Base-by-base conservation (phyloP, 2,797 vertebrate genomes). In the Emys orbicularis region DNA sequence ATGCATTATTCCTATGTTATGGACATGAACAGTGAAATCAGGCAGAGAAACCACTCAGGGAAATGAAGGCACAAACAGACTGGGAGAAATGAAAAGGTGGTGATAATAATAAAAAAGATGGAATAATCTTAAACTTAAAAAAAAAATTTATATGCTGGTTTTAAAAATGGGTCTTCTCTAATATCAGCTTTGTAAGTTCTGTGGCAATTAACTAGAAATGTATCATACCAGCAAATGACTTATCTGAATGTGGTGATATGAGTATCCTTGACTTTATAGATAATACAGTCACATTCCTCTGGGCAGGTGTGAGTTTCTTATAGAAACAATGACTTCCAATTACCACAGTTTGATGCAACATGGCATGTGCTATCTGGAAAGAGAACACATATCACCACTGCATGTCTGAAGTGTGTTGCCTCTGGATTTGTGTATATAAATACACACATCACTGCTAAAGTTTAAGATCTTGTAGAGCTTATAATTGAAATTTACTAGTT, bases 341-440 rank as follows among this genome's bases (percentile, higher is more conserved):
- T 90, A 86, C 72, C 53, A 29, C n/a, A 59, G 18, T 10, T 11
- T 47, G 25, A 47, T 59, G 79, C 44, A 81, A 92, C 7, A 21
- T 29, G 13, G 1, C 50, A 80, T 54, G 50, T 37, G 81, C 18
- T 31, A 94, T 23, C 44, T 44, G 8, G 2, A 27, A 61, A 90
- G 18, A 68, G 84, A 94, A 87, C 16, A 34, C 21, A 3, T 84
- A 88, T 44, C 34, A n/a, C 15, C 53, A 47, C 29, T 44, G 3
- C 4, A 41, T 72, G 16, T 83, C 81, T 90, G 25, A 93, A 92
- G 16, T 68, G 18, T 81, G 47, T 79, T 93, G 12, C 3, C 72
- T 89, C n/a, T 94, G 53, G 85, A 54, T 89, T 95, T 92, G 72
- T 89, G 53, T n/a, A 90, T 56, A 31, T 91, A 59, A 87, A 81